Percentiles rank a stretch among this genome's conserved stretches.
Conservation (phyloP, 2,888 invertebrate genomes). For the Tenthredo notha region DNA sequence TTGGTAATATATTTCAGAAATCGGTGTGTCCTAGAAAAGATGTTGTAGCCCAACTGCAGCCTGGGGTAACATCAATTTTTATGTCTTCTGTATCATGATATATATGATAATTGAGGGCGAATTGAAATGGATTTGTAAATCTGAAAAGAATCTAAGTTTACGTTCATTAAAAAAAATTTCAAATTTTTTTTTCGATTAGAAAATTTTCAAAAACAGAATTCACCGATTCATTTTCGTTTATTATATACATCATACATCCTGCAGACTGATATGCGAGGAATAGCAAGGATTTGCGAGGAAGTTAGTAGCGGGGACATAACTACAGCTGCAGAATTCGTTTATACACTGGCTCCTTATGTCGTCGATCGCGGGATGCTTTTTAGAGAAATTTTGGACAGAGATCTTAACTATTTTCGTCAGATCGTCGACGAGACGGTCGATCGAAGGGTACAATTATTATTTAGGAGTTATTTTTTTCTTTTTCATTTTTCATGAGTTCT, state of each 20-base stretch:
- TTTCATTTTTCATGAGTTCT: background rate
- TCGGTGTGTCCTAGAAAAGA: constrained; percentile 60
- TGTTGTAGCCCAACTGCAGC: constrained; percentile 56
- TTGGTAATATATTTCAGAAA: constrained; percentile 53
- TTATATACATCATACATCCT: background rate
- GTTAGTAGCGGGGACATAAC: constrained; percentile 60
- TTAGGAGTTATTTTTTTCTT: background rate
- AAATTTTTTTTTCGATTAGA: background rate
- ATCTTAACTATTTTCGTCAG: constrained; percentile 62
- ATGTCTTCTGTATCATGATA: background rate
- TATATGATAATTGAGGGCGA: background rate
- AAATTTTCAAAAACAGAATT: background rate
- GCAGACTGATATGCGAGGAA: constrained; percentile 59
- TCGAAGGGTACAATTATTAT: constrained; percentile 58
- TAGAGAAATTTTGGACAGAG: constrained; percentile 60
- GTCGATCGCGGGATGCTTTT: constrained; percentile 58
- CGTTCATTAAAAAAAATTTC: too few species aligned
- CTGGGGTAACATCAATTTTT: constrained; percentile 56
- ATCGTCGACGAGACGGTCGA: constrained; percentile 63
- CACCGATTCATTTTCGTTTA: background rate
- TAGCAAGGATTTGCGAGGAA: constrained; percentile 59
- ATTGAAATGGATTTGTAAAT: background rate
- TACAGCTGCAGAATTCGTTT: constrained; percentile 62
- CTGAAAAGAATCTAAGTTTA: background rate
- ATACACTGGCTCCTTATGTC: constrained; percentile 57